These are phyloP conservation scores for Xiphophorus birchmanni DNA, from an alignment of 2,797 vertebrate genomes.

Conservation along the genomic window DNA sequence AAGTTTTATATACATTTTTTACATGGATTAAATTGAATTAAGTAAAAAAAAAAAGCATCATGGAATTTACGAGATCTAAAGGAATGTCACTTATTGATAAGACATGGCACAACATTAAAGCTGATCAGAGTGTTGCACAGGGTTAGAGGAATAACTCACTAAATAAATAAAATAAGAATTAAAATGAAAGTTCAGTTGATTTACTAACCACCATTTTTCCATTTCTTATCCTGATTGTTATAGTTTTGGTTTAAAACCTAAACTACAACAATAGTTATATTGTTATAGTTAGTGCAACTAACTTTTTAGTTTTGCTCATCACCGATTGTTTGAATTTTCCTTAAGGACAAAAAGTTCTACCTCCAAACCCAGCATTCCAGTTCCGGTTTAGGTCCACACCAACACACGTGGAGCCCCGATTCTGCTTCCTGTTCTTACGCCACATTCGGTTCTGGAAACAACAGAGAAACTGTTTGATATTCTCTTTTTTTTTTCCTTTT, in stretches of 20 bases:
- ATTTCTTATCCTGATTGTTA: neutral
- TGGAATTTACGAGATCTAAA: neutral
- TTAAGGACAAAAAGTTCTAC: conserved; percentile 65
- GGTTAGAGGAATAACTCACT: neutral
- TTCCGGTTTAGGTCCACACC: conserved; percentile 96
- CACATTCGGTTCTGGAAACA: conserved; percentile 90
- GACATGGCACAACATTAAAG: neutral
- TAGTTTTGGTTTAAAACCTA: neutral
- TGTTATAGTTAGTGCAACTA: too few relatives aligned
- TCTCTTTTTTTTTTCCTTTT: neutral
- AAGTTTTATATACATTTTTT: conserved; percentile 88
- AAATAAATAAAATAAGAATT: neutral
- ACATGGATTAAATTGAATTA: conserved; percentile 64
- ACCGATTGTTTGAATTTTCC: neutral
- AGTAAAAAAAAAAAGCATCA: conserved; percentile 80
- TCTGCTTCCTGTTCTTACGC: conserved; percentile 92
- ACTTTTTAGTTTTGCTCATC: neutral
- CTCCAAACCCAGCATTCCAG: conserved; percentile 91
- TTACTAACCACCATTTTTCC: too few relatives aligned
- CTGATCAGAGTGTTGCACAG: neutral
- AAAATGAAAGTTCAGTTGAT: neutral
- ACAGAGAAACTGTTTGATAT: neutral
- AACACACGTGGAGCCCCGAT: conserved; percentile 73
- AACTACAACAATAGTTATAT: too few relatives aligned
- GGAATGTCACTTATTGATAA: neutral